Evolutionary conservation across 2,888 invertebrate species (phyloP).

Genomic region (Amiota minor): DNA sequence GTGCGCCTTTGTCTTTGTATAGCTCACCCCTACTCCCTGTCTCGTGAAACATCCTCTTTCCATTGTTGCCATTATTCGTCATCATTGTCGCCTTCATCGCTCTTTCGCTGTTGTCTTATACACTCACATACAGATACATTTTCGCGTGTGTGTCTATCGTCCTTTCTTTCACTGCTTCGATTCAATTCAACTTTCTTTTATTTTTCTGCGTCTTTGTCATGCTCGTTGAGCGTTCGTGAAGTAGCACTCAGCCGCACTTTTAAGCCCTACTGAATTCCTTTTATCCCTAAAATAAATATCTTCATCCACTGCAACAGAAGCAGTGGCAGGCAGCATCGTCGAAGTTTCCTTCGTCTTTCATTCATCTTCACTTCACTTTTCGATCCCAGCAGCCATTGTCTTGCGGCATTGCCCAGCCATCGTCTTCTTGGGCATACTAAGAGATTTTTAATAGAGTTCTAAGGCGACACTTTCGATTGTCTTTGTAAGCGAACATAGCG

Average conservation of each 20-base stretch:
- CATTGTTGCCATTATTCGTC: conserved; percentile 42
- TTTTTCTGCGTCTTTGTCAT: conserved; percentile 46
- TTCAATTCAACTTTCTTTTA: conserved; percentile 35
- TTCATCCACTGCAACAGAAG: conserved; percentile 55
- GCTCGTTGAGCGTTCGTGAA: conserved; percentile 56
- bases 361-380: conserved; percentile 42
- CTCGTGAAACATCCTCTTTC: background rate
- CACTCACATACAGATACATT: conserved; percentile 31
- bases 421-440: conserved; percentile 51
- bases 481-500: conserved; percentile 49
- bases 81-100: conserved; percentile 38
- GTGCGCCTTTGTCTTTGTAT: conserved; percentile 45
- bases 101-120: background rate
- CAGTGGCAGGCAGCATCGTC: background rate
- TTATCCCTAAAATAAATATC: conserved; percentile 72
- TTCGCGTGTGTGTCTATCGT: conserved; percentile 41
- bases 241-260: conserved; percentile 69
- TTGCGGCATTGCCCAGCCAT: conserved; percentile 41
- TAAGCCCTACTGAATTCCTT: conserved; percentile 70
- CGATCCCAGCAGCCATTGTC: conserved; percentile 52
- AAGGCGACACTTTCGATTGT: conserved; percentile 70
- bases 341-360: too few species aligned
- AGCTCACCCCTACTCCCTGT: background rate
- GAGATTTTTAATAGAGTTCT: conserved; percentile 70
- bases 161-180: conserved; percentile 3